A percentile compares a stretch with the other conserved stretches of the same genome.
phyloP scores from a whole-genome alignment of 2,797 vertebrate species.

The Buphagus erythrorhynchus region DNA sequence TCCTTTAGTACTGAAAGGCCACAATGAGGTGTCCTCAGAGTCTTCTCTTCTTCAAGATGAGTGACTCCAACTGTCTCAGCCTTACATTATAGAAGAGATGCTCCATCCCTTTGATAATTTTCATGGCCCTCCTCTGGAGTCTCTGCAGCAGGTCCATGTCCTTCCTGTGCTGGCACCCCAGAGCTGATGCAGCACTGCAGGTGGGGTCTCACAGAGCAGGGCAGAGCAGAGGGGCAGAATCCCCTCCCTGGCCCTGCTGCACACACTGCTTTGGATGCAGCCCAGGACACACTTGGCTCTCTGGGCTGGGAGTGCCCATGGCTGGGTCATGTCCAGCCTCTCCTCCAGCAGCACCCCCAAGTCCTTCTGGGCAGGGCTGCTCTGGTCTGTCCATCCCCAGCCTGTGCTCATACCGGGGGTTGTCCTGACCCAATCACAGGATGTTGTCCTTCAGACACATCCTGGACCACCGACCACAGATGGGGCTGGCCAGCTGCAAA shows the following conservation, averaged over 20 bases:
- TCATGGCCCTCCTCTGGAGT: fast-evolving
- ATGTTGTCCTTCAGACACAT: neutral
- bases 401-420: fast-evolving
- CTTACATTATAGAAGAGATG: fast-evolving
- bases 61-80: neutral
- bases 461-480: neutral
- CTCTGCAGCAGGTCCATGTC: fast-evolving
- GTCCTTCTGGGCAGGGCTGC: fast-evolving
- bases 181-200: neutral
- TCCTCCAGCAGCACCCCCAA: fast-evolving
- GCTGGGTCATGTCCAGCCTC: neutral
- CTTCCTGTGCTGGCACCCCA: neutral
- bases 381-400: fast-evolving
- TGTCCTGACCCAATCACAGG: neutral
- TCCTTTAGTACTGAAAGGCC: neutral
- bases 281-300: neutral
- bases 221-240: neutral
- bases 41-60: neutral
- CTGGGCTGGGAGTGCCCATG: neutral
- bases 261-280: neutral
- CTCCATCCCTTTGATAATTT: fast-evolving
- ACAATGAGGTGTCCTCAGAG: fast-evolving
- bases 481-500: neutral
- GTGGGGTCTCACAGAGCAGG: neutral
- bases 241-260: neutral